Evolutionary conservation across 2,113 vertebrate genomes (phyloP), one percentile per base, ranked within the genome.

Genomic region (Carollia perspicillata): DNA sequence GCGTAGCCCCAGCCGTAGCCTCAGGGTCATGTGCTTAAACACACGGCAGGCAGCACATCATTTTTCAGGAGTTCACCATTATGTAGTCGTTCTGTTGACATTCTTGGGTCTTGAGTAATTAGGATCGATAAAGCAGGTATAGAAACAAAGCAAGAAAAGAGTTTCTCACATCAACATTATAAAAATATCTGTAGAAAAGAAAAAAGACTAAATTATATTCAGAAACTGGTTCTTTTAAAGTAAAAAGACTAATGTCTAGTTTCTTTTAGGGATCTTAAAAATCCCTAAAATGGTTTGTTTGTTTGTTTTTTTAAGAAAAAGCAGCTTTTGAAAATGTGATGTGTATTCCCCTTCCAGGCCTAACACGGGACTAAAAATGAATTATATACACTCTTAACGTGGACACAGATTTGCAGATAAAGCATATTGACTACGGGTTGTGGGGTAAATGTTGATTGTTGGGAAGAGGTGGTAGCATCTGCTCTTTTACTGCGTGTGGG

Each of bases 151-250:
- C 44, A 93, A 86, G 60, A 93, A 93, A 53, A 65, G 28, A n/a
- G 5, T 78, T 89, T 91, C 22, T 87, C 23, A 78, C 37, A 55
- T 95, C 47, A 72, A 53, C 51, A 22, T 91, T 66, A n/a, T 75
- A 92, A 65, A 92, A 78, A 60, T 60, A 63, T 58, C 55, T 58
- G 63, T 40, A 68, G 37, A 60, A 89, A 79, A 90, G 33, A 40
- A 66, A 65, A 51, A 65, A 14, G 4, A 83, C 33, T 81, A 71
- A 60, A 65, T 72, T 80, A 69, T 83, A 28, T 53, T 80, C 16
- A 93, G 71, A 96, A 95, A 96, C 66, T 89, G 68, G 3, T 71
- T 88, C 7, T 44, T 94, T 90, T 66, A 92, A 77, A 84, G 47
- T 77, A 51, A 51, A 89, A 96, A 83, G 16, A 75, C n/a, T 79